Evolutionary conservation across 2,797 vertebrate genomes (phyloP).

Genomic region (Eulemur mongoz): DNA sequence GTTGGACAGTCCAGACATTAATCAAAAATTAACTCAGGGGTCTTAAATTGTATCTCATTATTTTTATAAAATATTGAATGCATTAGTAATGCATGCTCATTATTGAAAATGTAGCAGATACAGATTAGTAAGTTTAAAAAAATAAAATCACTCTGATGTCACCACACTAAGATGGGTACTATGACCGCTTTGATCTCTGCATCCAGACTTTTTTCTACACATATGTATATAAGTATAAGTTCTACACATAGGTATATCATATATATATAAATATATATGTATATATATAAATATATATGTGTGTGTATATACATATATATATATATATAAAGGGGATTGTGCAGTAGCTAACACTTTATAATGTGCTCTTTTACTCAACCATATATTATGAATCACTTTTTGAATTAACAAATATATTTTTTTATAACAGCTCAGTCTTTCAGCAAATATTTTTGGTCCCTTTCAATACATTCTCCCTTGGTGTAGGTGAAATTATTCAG

Average conservation of each 20-base stretch:
- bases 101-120: background rate
- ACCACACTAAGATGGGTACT: background rate
- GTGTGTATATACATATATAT: background rate
- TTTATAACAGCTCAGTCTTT: background rate
- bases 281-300: background rate
- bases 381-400: background rate
- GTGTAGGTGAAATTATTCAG: background rate
- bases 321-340: background rate
- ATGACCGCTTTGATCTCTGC: background rate
- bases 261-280: too few relatives aligned
- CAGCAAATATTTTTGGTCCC: background rate
- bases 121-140: background rate
- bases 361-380: background rate
- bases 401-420: background rate
- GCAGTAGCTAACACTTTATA: background rate
- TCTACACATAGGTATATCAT: background rate
- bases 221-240: background rate
- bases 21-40: background rate
- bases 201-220: background rate
- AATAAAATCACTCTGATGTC: background rate
- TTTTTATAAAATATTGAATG: background rate
- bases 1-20: background rate
- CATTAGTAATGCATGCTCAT: background rate
- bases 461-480: background rate
- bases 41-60: background rate